Evolutionary conservation across 2,888 invertebrate genomes (phyloP).

Genomic region (Diaprepes abbreviatus): DNA sequence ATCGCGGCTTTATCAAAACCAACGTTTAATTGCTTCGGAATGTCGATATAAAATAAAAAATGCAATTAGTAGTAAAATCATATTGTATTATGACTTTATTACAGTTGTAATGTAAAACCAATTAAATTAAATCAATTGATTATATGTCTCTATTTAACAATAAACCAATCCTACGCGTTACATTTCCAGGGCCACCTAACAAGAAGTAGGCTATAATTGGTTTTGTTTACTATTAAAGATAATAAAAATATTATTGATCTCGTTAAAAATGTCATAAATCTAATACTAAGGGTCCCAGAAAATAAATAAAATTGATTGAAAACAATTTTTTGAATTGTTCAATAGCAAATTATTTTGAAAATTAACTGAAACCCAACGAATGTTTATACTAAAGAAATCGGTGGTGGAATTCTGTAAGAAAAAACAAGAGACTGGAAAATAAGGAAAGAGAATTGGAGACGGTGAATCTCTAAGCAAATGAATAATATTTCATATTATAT

Average conservation of each 20-base stretch:
- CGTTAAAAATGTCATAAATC: not conserved
- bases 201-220: constrained; percentile 34
- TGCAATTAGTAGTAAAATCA: constrained; percentile 14
- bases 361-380: no score
- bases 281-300: not conserved
- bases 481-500: no score
- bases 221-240: constrained; percentile 22
- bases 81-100: constrained; percentile 34
- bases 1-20: constrained; percentile 32
- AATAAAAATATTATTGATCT: constrained; percentile 1
- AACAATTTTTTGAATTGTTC: no score
- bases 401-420: no score
- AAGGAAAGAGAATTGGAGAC: no score
- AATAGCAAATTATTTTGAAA: no score
- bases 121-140: constrained; percentile 40
- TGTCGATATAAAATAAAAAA: constrained; percentile 25
- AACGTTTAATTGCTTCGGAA: constrained; percentile 14
- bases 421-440: no score
- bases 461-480: no score
- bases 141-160: constrained; percentile 43
- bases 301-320: no score
- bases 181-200: constrained; percentile 42
- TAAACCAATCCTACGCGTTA: constrained; percentile 39
- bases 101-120: constrained; percentile 25
- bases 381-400: no score